A percentile compares a stretch with the other conserved stretches of the same genome.
Conservation (phyloP, 2,888 invertebrate genomes). For the Euproctis similis region DNA sequence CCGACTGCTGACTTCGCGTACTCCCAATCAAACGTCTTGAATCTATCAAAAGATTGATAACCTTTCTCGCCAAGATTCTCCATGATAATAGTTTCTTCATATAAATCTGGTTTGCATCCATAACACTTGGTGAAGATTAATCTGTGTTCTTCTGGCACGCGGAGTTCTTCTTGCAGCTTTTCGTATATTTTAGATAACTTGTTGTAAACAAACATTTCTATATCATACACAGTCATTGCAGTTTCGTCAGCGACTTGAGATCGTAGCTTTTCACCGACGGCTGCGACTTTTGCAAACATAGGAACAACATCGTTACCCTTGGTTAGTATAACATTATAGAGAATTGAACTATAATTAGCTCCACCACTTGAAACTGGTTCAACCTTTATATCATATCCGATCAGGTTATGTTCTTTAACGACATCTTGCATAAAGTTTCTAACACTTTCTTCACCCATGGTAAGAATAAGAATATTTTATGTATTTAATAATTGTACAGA, state of each 20-base stretch:
- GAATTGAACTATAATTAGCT: slow-evolving; percentile 4
- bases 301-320: neutral
- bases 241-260: slow-evolving; percentile 5
- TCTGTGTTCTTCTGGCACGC: slow-evolving; percentile 21
- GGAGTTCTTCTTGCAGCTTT: slow-evolving; percentile 15
- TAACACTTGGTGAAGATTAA: slow-evolving; percentile 27
- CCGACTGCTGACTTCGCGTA: slow-evolving; percentile 26
- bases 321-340: slow-evolving; percentile 1
- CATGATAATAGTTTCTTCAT: slow-evolving; percentile 36
- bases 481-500: neutral
- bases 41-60: slow-evolving; percentile 28
- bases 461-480: too few relatives aligned
- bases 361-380: slow-evolving; percentile 5
- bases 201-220: slow-evolving; percentile 18
- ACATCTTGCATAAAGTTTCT: slow-evolving; percentile 1
- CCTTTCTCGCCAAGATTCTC: slow-evolving; percentile 30
- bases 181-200: slow-evolving; percentile 12
- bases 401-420: slow-evolving; percentile 3
- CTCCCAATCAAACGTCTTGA: slow-evolving; percentile 28
- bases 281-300: slow-evolving; percentile 8
- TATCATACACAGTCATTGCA: too few relatives aligned
- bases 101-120: slow-evolving; percentile 15
- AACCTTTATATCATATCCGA: slow-evolving; percentile 2
- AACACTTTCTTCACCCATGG: slow-evolving; percentile 1
- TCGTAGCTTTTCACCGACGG: slow-evolving; percentile 23